Base-by-base conservation (phyloP, 2,797 vertebrate genomes). In the Tangara arthus region DNA sequence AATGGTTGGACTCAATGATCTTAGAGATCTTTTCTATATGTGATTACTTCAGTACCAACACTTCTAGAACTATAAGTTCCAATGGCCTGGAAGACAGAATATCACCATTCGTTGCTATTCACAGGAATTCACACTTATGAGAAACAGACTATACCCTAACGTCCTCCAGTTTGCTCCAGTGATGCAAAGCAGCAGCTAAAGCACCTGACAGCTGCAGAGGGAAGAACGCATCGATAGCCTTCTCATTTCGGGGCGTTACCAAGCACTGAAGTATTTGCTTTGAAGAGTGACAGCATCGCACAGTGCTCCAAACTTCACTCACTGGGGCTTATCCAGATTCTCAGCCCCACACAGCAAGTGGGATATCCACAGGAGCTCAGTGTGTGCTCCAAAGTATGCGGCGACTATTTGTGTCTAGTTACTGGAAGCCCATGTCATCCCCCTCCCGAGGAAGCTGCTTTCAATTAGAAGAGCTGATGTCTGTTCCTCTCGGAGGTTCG, bases 391-490 rank as follows among this genome's bases (percentile, higher is more conserved):
- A 76, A 59, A 93, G 80, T 69, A 93, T 52, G 27, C 1, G 1
- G 61, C 15, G 76, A 90, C 84, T 93, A 92, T 89, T 65, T n/a
- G 64, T 85, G 65, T 87, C 91, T 91, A 41, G 87, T 89, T 95
- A 79, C 87, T 90, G 94, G 85, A 91, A 91, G 66, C 56, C 50
- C 90, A 59, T 82, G 71, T 82, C 90, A 64, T 92, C 79, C 50
- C 81, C 92, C 94, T 92, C 91, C 87, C 73, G 81, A 39, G 66
- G 97, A 97, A 95, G 95, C 97, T 98, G 97, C 96, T 98, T 98
- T 97, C 97, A 97, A 97, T 98, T 98, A 98, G 82, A 96, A 89
- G 77, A 96, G 95, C 95, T 96, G 77, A 94, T 97, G 97, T 93
- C 96, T 97, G 94, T 95, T 97, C 94, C 94, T 98, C 96, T 96